Evolutionary conservation across 2,888 invertebrate species (phyloP).

Genomic region (Ichneumoninae sp.): DNA sequence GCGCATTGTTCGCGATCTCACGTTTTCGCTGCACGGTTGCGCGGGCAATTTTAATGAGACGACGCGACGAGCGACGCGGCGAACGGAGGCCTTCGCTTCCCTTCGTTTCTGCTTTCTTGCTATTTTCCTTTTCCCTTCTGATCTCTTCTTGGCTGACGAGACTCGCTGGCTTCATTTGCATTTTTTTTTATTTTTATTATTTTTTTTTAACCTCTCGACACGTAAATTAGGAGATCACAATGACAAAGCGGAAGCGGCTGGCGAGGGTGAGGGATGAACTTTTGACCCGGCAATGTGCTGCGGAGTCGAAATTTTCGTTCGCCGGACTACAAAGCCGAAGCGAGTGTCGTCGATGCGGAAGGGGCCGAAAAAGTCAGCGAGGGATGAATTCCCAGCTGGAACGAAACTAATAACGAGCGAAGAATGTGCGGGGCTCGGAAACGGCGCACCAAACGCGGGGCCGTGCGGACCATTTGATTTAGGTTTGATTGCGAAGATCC

Average conservation of each 20-base stretch:
- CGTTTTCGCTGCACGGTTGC: not conserved
- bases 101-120: not conserved
- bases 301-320: not conserved
- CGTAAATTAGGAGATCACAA: slow-evolving; percentile 2
- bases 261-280: not conserved
- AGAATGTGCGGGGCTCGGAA: slow-evolving; percentile 11
- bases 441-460: not conserved
- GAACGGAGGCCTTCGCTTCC: not conserved
- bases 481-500: slow-evolving; percentile 26
- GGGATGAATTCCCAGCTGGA: not conserved
- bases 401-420: slow-evolving; percentile 6
- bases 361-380: not conserved
- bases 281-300: not conserved
- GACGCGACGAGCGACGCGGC: not conserved
- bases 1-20: not conserved
- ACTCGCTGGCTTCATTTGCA: not conserved
- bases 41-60: slow-evolving; percentile 4
- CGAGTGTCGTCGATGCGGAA: not conserved
- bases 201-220: not conserved
- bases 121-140: not conserved
- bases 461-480: slow-evolving; percentile 33
- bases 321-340: not conserved
- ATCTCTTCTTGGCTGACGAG: slow-evolving; percentile 6
- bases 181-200: not conserved
- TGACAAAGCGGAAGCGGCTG: not conserved